phyloP scores from a whole-genome alignment of 2,113 vertebrate species.

The Proterorhinus semilunaris region DNA sequence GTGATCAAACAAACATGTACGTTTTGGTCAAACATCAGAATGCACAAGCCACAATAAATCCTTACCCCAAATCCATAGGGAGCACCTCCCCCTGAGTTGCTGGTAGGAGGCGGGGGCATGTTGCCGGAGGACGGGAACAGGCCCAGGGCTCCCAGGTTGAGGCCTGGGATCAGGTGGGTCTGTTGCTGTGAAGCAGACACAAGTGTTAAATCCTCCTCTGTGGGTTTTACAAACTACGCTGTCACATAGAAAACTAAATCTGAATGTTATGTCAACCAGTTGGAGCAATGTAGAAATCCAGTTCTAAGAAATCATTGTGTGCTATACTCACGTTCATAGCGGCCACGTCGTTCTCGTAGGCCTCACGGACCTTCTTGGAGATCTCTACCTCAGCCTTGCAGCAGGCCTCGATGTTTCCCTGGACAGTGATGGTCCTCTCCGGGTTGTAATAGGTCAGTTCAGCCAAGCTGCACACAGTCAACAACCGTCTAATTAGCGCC shows the following conservation, averaged over 20 bases:
- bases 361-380: conserved; percentile 95
- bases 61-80: conserved; percentile 90
- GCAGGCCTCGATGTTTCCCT: conserved; percentile 87
- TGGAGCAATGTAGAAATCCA: too few relatives aligned
- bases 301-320: not conserved
- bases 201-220: not conserved
- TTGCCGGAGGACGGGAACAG: conserved; percentile 91
- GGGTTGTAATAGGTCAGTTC: conserved; percentile 94
- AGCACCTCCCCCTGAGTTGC: conserved; percentile 78
- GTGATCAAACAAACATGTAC: not conserved
- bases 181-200: conserved; percentile 79
- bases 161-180: conserved; percentile 91
- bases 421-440: conserved; percentile 92
- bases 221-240: too few relatives aligned
- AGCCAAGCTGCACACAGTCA: conserved; percentile 79
- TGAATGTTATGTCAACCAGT: too few relatives aligned
- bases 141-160: conserved; percentile 90
- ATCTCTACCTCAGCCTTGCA: conserved; percentile 89
- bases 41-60: not conserved
- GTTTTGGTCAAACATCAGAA: not conserved
- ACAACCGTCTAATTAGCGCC: not conserved
- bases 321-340: conserved; percentile 90
- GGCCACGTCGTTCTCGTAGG: conserved; percentile 94
- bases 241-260: too few relatives aligned
- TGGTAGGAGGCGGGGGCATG: conserved; percentile 84